A percentile compares a stretch with the other conserved stretches of the same genome.
Evolutionary conservation across 1,140 invertebrate genomes (phyloP).

Genomic region (Aleiodes sp.): DNA sequence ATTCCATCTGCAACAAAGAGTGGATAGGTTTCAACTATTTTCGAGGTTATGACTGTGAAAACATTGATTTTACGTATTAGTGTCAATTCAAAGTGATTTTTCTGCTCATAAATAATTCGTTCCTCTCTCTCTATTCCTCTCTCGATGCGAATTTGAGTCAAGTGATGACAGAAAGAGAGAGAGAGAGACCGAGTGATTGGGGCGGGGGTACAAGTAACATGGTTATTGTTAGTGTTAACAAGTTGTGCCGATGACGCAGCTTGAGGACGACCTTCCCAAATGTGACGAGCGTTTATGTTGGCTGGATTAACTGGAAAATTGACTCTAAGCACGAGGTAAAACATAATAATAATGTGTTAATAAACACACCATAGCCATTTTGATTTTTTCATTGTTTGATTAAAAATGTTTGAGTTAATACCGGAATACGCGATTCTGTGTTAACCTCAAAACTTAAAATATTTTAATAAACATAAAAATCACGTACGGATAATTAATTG

Average conservation of each 20-base stretch:
- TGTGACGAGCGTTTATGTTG: conserved; percentile 61
- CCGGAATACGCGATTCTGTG: too few species aligned
- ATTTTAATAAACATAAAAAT: too few species aligned
- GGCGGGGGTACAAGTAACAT: conserved; percentile 32
- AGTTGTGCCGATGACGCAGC: conserved; percentile 69
- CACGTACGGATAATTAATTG: too few species aligned
- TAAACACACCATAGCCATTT: too few species aligned
- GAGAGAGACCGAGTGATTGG: conserved; percentile 44
- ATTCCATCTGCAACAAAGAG: conserved; percentile 83
- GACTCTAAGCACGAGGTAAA: conserved; percentile 41
- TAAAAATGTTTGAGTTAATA: too few species aligned
- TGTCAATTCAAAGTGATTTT: conserved; percentile 28
- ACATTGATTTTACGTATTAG: conserved; percentile 33
- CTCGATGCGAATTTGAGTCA: too few species aligned
- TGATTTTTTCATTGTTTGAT: too few species aligned
- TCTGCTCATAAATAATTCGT: too few species aligned
- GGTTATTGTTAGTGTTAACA: conserved; percentile 53
- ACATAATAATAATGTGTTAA: too few species aligned
- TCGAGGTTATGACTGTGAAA: conserved; percentile 53
- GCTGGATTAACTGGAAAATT: conserved; percentile 60
- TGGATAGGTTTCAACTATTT: conserved; percentile 65
- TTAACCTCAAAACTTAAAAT: too few species aligned
- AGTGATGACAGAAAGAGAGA: too few species aligned
- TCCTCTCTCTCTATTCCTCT: too few species aligned
- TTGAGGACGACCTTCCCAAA: conserved; percentile 64